Evolutionary conservation across 2,888 invertebrate species (phyloP).

Genomic region (Xanthia togata): DNA sequence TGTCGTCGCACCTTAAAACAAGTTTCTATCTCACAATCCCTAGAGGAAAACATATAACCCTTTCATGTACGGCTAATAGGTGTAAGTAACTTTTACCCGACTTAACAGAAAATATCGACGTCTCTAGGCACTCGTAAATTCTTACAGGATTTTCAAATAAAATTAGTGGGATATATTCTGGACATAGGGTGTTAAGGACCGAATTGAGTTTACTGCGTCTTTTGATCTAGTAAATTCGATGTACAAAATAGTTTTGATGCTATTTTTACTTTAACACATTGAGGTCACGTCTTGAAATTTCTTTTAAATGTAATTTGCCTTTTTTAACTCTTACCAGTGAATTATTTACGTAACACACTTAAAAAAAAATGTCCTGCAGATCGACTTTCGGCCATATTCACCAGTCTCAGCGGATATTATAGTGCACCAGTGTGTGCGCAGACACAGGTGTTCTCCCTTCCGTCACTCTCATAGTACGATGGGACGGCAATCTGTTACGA

Average conservation of each 20-base stretch:
- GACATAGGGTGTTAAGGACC: slow-evolving; percentile 11
- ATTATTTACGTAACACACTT: too few species aligned
- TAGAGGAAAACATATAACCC: slow-evolving; percentile 53
- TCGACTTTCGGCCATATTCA: too few species aligned
- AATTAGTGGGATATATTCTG: slow-evolving; percentile 45
- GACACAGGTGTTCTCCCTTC: too few species aligned
- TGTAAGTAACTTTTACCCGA: slow-evolving; percentile 57
- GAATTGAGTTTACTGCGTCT: background rate
- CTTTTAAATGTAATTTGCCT: background rate
- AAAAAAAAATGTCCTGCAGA: too few species aligned
- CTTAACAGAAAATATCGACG: slow-evolving; percentile 62
- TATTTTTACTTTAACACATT: background rate
- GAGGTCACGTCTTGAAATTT: background rate
- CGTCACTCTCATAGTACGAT: too few species aligned
- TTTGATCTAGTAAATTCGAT: background rate
- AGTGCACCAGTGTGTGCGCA: too few species aligned
- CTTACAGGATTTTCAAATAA: slow-evolving; percentile 54
- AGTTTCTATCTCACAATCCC: slow-evolving; percentile 47
- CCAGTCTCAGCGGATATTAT: too few species aligned
- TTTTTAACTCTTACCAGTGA: background rate
- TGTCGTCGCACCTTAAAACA: slow-evolving; percentile 29
- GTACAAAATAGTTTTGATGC: background rate
- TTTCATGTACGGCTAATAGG: slow-evolving; percentile 58
- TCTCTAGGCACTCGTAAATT: slow-evolving; percentile 62
- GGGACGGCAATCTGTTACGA: too few species aligned